Percentiles rank a stretch among this genome's conserved stretches.
phyloP scores from a whole-genome alignment of 2,797 vertebrate species.

The Scolopax bukidnonensis region DNA sequence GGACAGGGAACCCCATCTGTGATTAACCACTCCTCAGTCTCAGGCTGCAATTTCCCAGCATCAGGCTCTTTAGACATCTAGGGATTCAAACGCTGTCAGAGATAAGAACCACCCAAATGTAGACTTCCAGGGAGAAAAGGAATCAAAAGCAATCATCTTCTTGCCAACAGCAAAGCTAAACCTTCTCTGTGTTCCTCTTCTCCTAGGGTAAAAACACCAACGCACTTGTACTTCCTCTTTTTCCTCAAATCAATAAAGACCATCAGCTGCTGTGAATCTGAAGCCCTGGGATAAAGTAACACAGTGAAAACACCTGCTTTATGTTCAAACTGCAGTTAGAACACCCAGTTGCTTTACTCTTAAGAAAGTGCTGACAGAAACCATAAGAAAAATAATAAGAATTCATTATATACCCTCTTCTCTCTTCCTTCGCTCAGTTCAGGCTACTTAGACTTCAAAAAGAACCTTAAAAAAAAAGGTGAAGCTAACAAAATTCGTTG shows the following conservation, averaged over 20 bases:
- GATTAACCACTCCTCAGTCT: background rate
- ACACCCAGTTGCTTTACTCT: background rate
- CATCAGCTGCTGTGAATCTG: background rate
- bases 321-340: background rate
- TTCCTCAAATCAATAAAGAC: background rate
- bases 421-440: background rate
- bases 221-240: background rate
- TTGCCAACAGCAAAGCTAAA: background rate
- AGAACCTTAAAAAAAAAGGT: background rate
- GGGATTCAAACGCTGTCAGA: background rate
- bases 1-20: background rate
- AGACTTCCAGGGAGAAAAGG: background rate
- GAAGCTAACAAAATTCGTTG: background rate
- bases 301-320: background rate
- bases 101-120: background rate
- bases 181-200: background rate
- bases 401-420: background rate
- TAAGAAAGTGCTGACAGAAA: background rate
- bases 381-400: background rate
- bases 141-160: background rate
- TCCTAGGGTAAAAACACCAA: background rate
- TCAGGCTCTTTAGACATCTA: background rate
- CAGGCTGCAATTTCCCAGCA: background rate
- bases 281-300: background rate
- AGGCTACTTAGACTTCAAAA: background rate